Percentiles rank a stretch among this genome's conserved stretches.
phyloP scores from a whole-genome alignment of 2,888 invertebrate species.

The Lomographa bimaculata region DNA sequence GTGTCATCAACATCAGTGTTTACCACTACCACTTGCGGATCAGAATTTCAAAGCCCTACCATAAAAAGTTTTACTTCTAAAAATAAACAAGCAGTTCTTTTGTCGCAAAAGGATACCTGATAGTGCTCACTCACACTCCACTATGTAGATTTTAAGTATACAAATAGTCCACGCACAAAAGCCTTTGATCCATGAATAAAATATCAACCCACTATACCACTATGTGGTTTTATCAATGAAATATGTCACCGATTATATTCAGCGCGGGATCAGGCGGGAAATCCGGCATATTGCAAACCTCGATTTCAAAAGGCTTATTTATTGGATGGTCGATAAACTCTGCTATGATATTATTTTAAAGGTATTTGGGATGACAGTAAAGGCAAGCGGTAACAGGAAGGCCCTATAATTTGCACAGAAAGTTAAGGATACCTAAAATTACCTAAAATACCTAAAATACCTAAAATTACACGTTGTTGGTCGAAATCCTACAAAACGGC shows the following conservation, averaged over 20 bases:
- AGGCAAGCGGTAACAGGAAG: no score
- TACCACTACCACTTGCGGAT: no score
- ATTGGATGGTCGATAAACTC: slow-evolving; percentile 13
- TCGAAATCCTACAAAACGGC: no score
- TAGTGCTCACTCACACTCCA: neutral
- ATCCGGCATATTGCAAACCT: slow-evolving; percentile 11
- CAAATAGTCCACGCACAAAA: slow-evolving; percentile 13
- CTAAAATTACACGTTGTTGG: no score
- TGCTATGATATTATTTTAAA: slow-evolving; percentile 4
- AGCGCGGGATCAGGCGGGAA: slow-evolving; percentile 15
- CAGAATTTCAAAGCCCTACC: no score
- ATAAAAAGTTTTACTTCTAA: no score
- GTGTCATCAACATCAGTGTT: no score
- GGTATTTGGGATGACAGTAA: slow-evolving; percentile 1
- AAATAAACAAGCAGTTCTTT: no score
- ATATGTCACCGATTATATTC: slow-evolving; percentile 22
- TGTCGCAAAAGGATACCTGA: no score
- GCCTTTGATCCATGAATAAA: slow-evolving; percentile 30
- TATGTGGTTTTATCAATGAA: slow-evolving; percentile 34
- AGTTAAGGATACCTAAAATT: no score
- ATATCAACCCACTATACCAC: slow-evolving; percentile 25
- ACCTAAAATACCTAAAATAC: no score
- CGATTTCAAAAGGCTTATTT: slow-evolving; percentile 17
- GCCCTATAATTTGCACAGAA: no score
- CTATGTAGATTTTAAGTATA: neutral